Base-by-base conservation (phyloP, 1,140 invertebrate species). In the Drosophila tsacasi region DNA sequence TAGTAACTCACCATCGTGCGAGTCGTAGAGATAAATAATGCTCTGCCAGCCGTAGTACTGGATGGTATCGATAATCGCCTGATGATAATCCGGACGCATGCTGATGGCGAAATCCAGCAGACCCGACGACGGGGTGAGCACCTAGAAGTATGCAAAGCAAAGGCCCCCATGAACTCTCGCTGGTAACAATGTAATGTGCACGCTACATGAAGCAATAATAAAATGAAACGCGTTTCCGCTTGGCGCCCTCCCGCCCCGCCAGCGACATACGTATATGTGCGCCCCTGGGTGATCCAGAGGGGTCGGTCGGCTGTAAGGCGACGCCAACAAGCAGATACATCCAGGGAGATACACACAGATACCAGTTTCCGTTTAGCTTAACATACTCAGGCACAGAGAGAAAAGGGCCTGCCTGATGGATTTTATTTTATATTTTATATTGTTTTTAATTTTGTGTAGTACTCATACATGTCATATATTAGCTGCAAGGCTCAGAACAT, bases 1-100 rank as follows among this genome's bases (percentile, higher is more conserved):
- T 35, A 21, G 8, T 19, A 83, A 96, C 96, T 96, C 94, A 98
- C 98, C 98, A 93, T 98, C 98, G 90, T 98, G 97, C 5, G 97
- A 98, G 93, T 98, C 97, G 93, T 99, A 99, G 63, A 99, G 94
- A 94, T 98, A 99, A 91, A 98, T 97, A 83, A 99, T 97, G 91
- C 96, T 96, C 74, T 96, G 96, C 98, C 98, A 99, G 50, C 96
- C 96, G 92, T 99, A 99, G 93, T 97, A 96, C 69, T 96, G 94
- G 74, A 99, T 97, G 21, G 98, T 97, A 94, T 99, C 98, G 76
- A 99, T 96, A 87, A 99, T 97, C 49, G 98, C 98, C 81, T 96
- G 96, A 93, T 98, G 97, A 94, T 98, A 98, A 93, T 98, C 97
- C 21, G 98, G 98, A 63, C 97, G 94, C 96, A 99, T 97, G 92